phyloP scores from a whole-genome alignment of 2,113 vertebrate genomes.

The Jaculus jaculus region DNA sequence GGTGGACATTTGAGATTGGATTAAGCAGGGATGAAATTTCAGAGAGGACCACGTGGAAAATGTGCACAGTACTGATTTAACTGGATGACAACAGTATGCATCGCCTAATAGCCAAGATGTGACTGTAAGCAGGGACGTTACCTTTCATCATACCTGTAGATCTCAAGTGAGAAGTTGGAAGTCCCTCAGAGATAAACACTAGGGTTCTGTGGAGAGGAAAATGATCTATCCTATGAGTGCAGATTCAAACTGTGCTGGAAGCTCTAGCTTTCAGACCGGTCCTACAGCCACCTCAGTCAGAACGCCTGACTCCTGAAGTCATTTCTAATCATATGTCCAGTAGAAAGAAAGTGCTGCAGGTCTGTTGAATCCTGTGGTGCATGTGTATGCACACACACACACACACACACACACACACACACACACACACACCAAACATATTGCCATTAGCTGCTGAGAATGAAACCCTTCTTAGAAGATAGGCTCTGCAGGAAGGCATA shows the following conservation, averaged over 20 bases:
- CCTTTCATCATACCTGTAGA: background rate
- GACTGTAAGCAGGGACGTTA: too few relatives aligned
- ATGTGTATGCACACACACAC: too few relatives aligned
- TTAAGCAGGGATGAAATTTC: background rate
- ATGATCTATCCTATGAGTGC: background rate
- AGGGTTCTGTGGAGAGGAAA: background rate
- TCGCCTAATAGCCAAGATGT: too few relatives aligned
- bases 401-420: too few relatives aligned
- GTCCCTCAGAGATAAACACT: background rate
- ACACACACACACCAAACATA: too few relatives aligned
- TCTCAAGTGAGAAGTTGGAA: background rate
- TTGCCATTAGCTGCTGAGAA: background rate
- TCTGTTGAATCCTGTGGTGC: background rate
- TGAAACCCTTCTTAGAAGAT: background rate
- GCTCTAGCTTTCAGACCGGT: background rate
- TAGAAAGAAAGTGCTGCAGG: background rate
- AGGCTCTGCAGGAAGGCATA: background rate
- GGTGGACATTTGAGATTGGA: too few relatives aligned
- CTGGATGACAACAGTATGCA: fast-evolving
- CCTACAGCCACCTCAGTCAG: background rate
- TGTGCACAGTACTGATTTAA: background rate
- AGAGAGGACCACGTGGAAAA: background rate
- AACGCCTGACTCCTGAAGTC: background rate
- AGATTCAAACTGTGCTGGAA: background rate
- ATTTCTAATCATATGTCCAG: background rate